Conservation (phyloP, 2,888 invertebrate genomes). For the Xylophagus ater region DNA sequence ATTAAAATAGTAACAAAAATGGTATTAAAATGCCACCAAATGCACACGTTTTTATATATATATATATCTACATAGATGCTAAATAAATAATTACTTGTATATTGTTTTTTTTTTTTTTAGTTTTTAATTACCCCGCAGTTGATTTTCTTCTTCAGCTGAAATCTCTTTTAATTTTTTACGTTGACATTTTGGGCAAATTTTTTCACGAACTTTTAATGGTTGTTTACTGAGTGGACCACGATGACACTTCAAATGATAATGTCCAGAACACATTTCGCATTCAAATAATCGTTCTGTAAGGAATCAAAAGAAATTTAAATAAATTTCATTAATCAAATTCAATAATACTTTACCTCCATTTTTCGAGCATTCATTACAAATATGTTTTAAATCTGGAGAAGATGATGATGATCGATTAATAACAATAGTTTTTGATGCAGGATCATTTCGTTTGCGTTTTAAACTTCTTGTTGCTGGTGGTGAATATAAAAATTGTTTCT, state of each 20-base stretch:
- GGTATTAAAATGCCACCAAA: no score
- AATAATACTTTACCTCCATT: conserved; percentile 9
- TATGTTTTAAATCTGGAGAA: conserved; percentile 25
- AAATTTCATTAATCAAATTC: background rate
- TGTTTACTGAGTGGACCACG: conserved; percentile 15
- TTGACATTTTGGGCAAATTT: conserved; percentile 17
- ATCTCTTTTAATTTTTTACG: no score
- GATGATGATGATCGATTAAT: conserved; percentile 23
- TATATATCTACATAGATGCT: no score
- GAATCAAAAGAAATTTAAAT: background rate
- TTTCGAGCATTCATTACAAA: conserved; percentile 30
- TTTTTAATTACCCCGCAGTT: no score
- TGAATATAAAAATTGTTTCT: conserved; percentile 29
- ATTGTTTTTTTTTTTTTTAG: no score
- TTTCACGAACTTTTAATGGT: conserved; percentile 9
- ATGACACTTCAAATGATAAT: conserved; percentile 25
- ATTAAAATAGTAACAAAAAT: no score
- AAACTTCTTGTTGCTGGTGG: conserved; percentile 28
- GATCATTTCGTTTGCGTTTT: conserved; percentile 12
- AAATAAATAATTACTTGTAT: no score
- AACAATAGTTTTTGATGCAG: conserved; percentile 10
- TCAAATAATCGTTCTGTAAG: conserved; percentile 17
- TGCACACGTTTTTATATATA: no score
- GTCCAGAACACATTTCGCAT: conserved; percentile 24
- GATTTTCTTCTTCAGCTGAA: no score